Evolutionary conservation across 2,797 vertebrate genomes (phyloP), one percentile per base, ranked within the genome.

Genomic region (Lindbergichthys nudifrons): DNA sequence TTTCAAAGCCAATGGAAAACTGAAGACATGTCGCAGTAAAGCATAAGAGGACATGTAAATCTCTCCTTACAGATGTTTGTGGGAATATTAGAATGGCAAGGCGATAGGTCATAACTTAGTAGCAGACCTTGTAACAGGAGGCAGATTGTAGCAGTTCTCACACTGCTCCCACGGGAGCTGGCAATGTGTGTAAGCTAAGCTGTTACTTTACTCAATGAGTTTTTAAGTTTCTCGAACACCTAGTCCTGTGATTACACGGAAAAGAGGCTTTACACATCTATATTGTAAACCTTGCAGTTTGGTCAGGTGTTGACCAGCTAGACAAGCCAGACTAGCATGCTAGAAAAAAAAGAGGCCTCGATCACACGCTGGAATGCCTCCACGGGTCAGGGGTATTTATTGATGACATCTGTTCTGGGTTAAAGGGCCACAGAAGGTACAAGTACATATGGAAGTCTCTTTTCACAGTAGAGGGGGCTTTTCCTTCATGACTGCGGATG

Each of bases 401-500:
- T 95, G 94, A 91, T 93, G 90, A 96, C 97, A 98, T 98, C 96
- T 99, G 97, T 95, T 97, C 89, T 89, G 94, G 96, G 85, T 94
- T 96, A 97, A 95, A 97, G 85, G 88, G 91, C 92, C 92, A 87
- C 87, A 91, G 93, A 94, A 94, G 88, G 96, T 70, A 84, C 75
- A 87, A 94, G 92, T 96, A 94, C 94, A 95, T 96, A 95, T 97
- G 90, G 95, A 97, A 96, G 94, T 94, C 89, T 95, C 93, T 94
- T 95, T 96, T 94, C 92, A 94, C 95, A 95, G 94, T 83, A 95
- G 94, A 96, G 89, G 93, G 92, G 94, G 89, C 76, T 80, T 89
- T 90, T 93, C 93, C 95, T 92, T 92, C 88, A 87, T 92, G 94
- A 89, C 89, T 82, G 86, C 80, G 83, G 91, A 95, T 89, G 94